phyloP scores from a whole-genome alignment of 2,888 invertebrate genomes.

The Leptinotarsa peninsularis region DNA sequence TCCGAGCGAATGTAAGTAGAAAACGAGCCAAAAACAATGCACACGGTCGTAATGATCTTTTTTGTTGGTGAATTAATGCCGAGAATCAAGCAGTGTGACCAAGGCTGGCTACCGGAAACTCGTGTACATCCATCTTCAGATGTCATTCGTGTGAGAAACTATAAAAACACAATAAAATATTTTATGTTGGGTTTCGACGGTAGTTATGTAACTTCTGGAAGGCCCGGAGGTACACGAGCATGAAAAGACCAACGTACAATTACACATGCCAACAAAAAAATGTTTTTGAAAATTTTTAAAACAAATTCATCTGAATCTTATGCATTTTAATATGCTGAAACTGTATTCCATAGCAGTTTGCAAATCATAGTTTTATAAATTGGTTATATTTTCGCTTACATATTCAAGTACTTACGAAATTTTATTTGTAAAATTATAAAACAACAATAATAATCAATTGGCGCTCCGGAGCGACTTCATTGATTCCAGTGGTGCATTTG shows the following conservation, averaged over 20 bases:
- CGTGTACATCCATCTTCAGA: constrained; percentile 63
- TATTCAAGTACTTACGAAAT: no score
- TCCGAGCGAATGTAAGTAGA: constrained; percentile 29
- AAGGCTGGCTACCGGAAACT: constrained; percentile 58
- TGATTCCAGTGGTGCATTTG: no score
- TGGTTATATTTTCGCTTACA: no score
- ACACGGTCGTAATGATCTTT: constrained; percentile 55
- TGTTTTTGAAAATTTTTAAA: no score
- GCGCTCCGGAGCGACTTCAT: no score
- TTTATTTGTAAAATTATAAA: no score
- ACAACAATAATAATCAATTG: no score
- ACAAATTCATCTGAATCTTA: no score
- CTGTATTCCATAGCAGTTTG: no score
- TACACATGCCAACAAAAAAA: neutral
- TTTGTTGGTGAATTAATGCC: constrained; percentile 58
- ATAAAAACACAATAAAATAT: constrained; percentile 59
- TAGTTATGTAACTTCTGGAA: constrained; percentile 30
- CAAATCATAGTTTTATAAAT: no score
- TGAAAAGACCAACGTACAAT: constrained; percentile 1
- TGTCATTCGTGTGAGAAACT: constrained; percentile 65
- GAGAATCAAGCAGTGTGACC: constrained; percentile 62
- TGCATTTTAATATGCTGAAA: no score
- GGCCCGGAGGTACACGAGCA: constrained; percentile 22
- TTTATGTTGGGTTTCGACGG: constrained; percentile 53
- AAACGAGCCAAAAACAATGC: constrained; percentile 45